Base-by-base conservation (phyloP, 2,113 vertebrate genomes). In the Pipa parva region DNA sequence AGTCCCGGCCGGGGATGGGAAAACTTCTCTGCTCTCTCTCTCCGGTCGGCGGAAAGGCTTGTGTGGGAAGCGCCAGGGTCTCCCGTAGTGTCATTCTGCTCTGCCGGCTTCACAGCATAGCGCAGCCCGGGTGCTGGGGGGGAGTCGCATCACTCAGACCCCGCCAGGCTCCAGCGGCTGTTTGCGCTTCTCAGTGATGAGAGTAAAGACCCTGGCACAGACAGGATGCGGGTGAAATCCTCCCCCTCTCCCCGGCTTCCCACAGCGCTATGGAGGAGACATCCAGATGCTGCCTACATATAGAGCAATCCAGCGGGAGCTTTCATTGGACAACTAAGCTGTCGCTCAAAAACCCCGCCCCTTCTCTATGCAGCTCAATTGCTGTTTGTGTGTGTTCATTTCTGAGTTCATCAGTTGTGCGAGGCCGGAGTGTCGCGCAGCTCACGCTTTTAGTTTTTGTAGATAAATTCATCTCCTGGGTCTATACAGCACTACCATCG, bases 11-110 rank as follows among this genome's bases (percentile, higher is more conserved):
- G 22, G 26, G 39, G 36, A 28, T 20, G 18, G 10, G 27, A 3
- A 67, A 68, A 68, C 56, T 68, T 68, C 56, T 17, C 49, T 20
- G 4, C 29, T 29, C 54, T 36, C 17, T 42, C 27, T 28, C 29
- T 18, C 20, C 6, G 4, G 20, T 1, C 6, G 17, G 39, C 5
- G 39, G 7, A 7, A 17, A 10, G 9, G 12, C 26, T 3, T n/a
- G 42, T n/a, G 3, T 27, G 59, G 13, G 18, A 15, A n/a, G 31
- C 50, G 11, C 12, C 5, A 37, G 1, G 7, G 7, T 25, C 6
- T 25, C 2, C 49, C 4, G 49, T 12, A 24, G 21, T 6, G 46
- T 3, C 13, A 17, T 17, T 45, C 8, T n/a, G n/a, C n/a, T n/a
- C n/a, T 3, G 1, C 17, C 20, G 1, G 6, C 17, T 20, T 17